Evolutionary conservation across 2,797 vertebrate species (phyloP).

Genomic region (Prionace glauca): DNA sequence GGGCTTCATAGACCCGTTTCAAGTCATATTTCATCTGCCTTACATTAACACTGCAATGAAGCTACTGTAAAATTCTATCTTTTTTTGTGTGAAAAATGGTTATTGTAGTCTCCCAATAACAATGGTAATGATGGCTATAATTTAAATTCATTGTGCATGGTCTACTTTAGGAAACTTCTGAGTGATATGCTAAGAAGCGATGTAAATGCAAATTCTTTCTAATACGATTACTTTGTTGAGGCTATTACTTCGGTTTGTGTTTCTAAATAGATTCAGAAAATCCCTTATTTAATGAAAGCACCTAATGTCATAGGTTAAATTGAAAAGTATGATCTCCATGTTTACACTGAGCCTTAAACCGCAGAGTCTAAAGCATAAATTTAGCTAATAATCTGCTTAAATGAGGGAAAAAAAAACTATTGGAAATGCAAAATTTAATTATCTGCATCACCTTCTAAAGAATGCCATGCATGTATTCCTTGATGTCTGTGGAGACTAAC

Average conservation of each 20-base stretch:
- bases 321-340: slow-evolving; percentile 7
- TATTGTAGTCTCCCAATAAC: neutral
- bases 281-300: slow-evolving; percentile 18
- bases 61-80: neutral
- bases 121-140: neutral
- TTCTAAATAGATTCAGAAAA: slow-evolving; percentile 11
- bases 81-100: neutral
- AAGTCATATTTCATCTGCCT: too few relatives aligned
- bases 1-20: too few relatives aligned
- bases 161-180: neutral
- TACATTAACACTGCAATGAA: too few relatives aligned
- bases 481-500: neutral
- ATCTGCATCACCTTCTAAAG: neutral
- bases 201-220: slow-evolving; percentile 7
- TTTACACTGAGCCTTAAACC: neutral
- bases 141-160: slow-evolving; percentile 15
- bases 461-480: neutral
- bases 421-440: neutral
- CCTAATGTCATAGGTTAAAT: slow-evolving; percentile 14
- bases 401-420: neutral
- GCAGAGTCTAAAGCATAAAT: neutral
- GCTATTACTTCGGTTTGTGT: neutral
- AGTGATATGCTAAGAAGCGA: neutral
- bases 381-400: slow-evolving; percentile 21
- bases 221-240: neutral